A percentile compares a stretch with the other conserved stretches of the same genome.
phyloP scores from a whole-genome alignment of 2,113 vertebrate species.

The Rutilus rutilus region DNA sequence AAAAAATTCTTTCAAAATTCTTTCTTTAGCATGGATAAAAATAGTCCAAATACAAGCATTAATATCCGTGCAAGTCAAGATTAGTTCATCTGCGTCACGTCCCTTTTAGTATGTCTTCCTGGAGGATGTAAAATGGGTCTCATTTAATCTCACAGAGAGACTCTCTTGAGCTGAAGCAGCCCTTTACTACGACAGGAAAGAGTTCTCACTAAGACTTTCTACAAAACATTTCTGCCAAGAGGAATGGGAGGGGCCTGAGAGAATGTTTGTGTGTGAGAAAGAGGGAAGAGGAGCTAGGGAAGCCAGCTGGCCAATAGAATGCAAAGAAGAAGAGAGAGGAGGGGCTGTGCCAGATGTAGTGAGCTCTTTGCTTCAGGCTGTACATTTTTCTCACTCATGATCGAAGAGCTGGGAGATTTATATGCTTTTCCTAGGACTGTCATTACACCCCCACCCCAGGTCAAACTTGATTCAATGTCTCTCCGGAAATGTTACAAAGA shows the following conservation, averaged over 20 bases:
- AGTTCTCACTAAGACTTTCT: constrained; percentile 33
- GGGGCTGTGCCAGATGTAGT: not conserved
- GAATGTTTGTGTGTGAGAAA: constrained; percentile 35
- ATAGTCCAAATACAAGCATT: not conserved
- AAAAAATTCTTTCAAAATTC: not conserved
- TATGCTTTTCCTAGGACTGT: not conserved
- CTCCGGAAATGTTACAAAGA: constrained; percentile 4
- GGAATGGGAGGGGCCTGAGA: constrained; percentile 45
- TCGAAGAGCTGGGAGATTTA: constrained; percentile 26
- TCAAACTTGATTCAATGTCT: not conserved
- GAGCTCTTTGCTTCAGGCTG: constrained; percentile 7
- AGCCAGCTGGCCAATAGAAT: constrained; percentile 30
- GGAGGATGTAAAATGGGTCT: not conserved
- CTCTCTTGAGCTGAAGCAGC: not conserved
- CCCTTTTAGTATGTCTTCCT: not conserved
- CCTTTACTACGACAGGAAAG: constrained; percentile 6
- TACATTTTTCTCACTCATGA: constrained; percentile 27
- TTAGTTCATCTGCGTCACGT: not conserved
- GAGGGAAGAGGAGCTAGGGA: not conserved
- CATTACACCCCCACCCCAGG: not conserved
- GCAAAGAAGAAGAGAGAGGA: constrained; percentile 38
- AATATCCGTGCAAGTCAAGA: not conserved
- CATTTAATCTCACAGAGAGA: not conserved
- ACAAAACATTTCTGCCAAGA: constrained; percentile 57
- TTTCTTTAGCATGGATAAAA: not conserved